A percentile compares a stretch with the other conserved stretches of the same genome.
phyloP scores from a whole-genome alignment of 1,140 invertebrate genomes.

The Monochamus saltuarius region DNA sequence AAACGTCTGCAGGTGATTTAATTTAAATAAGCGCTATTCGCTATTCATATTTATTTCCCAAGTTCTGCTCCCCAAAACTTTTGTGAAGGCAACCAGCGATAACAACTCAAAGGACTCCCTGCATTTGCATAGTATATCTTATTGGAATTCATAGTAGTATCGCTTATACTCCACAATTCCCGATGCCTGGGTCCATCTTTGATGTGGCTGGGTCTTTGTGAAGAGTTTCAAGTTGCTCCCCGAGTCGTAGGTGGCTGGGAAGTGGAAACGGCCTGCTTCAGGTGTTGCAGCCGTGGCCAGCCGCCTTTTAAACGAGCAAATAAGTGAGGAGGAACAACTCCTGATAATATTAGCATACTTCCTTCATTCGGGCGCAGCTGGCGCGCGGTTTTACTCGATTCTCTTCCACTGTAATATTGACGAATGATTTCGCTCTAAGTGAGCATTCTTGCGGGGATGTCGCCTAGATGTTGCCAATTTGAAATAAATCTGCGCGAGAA shows the following conservation, averaged over 20 bases:
- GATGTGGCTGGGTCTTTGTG: slow-evolving; percentile 28
- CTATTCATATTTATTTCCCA: no score
- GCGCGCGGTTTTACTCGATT: slow-evolving; percentile 8
- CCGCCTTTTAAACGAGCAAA: slow-evolving; percentile 35
- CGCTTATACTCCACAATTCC: slow-evolving; percentile 18
- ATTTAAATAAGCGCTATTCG: no score
- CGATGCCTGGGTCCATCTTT: slow-evolving; percentile 31
- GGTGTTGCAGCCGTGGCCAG: slow-evolving; percentile 35
- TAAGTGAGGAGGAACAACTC: slow-evolving; percentile 40
- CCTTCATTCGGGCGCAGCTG: slow-evolving; percentile 33
- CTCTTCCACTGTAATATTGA: slow-evolving; percentile 21
- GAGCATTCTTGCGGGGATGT: no score
- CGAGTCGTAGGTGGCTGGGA: slow-evolving; percentile 13
- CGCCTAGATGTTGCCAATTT: no score
- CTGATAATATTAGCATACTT: slow-evolving; percentile 38
- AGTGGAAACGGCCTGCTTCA: slow-evolving; percentile 35
- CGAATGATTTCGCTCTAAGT: slow-evolving; percentile 14
- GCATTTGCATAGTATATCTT: no score
- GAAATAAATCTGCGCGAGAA: no score
- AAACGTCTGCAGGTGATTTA: no score
- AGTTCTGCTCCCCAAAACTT: no score
- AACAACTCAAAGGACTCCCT: no score
- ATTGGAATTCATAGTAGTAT: no score
- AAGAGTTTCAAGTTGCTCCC: slow-evolving; percentile 17
- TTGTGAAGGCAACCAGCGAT: no score